These are phyloP conservation scores for Parotia lawesii DNA, from an alignment of 2,113 vertebrate genomes.

Conservation along the genomic window DNA sequence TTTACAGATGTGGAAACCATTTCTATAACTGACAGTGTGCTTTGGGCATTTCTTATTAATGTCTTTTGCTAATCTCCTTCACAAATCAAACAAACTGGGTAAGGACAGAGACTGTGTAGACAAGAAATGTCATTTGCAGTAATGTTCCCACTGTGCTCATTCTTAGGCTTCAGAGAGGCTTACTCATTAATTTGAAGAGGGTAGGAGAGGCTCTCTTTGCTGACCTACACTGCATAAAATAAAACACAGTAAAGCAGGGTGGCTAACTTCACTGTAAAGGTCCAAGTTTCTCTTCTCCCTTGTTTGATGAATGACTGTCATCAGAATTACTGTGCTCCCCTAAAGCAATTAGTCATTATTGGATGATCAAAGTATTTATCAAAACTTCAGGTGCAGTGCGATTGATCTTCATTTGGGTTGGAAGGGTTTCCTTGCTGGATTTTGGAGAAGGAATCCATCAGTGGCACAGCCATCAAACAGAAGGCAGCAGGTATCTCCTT, in stretches of 20 bases:
- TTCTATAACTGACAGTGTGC: neutral
- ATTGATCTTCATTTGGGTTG: conserved; percentile 67
- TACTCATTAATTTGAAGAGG: neutral
- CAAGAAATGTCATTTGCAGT: neutral
- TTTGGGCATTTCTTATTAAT: neutral
- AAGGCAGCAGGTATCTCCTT: conserved; percentile 65
- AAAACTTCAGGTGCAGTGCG: conserved; percentile 47
- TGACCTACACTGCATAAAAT: neutral
- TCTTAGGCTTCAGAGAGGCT: neutral
- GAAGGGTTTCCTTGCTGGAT: conserved; percentile 54
- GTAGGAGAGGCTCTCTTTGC: neutral
- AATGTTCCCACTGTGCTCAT: neutral
- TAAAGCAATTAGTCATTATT: conserved; percentile 55
- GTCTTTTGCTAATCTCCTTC: neutral
- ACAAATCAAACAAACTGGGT: neutral
- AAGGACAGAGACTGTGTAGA: neutral
- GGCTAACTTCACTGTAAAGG: neutral
- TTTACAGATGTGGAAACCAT: neutral
- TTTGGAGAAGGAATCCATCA: conserved; percentile 21
- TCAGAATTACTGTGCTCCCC: conserved; percentile 37
- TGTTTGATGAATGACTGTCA: conserved; percentile 44
- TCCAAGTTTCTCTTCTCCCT: neutral
- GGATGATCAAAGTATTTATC: conserved; percentile 62
- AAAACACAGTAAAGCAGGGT: neutral
- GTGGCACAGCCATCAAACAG: conserved; percentile 53